Conservation (phyloP, 2,888 invertebrate genomes). For the Tryphoninae sp. region DNA sequence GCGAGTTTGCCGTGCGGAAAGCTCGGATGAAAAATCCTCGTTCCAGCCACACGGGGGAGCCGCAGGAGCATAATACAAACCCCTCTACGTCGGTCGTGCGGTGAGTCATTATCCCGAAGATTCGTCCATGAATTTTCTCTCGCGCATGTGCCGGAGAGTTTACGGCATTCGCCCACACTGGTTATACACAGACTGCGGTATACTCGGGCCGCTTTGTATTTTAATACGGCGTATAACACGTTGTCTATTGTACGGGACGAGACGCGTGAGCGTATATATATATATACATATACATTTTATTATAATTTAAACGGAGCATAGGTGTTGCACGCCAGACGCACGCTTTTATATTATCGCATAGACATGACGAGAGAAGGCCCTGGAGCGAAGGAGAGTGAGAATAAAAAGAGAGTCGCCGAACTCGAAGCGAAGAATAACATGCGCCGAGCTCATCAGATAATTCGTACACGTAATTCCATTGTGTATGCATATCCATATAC, state of each 20-base stretch:
- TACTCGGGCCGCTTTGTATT: not conserved
- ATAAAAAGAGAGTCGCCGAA: slow-evolving; percentile 44
- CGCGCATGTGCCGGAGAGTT: slow-evolving; percentile 14
- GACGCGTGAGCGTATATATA: not conserved
- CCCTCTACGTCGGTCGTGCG: slow-evolving; percentile 66
- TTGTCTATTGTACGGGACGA: slow-evolving; percentile 2
- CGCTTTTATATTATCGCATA: slow-evolving; percentile 11
- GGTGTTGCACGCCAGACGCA: slow-evolving; percentile 45
- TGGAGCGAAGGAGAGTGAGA: slow-evolving; percentile 9
- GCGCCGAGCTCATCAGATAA: slow-evolving; percentile 36
- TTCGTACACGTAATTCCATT: slow-evolving; percentile 31
- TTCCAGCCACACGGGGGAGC: slow-evolving; percentile 9
- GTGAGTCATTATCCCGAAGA: slow-evolving; percentile 74
- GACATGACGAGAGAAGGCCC: not conserved
- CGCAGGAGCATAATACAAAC: slow-evolving; percentile 40
- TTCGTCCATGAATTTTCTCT: slow-evolving; percentile 56
- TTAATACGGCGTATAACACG: not conserved
- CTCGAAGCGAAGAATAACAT: slow-evolving; percentile 25
- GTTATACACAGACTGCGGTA: not conserved
- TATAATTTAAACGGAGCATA: slow-evolving; percentile 30
- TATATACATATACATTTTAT: slow-evolving; percentile 35
- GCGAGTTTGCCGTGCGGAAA: not conserved
- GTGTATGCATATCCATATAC: not conserved
- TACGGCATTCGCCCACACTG: slow-evolving; percentile 41
- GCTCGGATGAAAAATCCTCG: slow-evolving; percentile 8